Evolutionary conservation across 2,113 vertebrate species (phyloP).

Genomic region (Callospermophilus lateralis): DNA sequence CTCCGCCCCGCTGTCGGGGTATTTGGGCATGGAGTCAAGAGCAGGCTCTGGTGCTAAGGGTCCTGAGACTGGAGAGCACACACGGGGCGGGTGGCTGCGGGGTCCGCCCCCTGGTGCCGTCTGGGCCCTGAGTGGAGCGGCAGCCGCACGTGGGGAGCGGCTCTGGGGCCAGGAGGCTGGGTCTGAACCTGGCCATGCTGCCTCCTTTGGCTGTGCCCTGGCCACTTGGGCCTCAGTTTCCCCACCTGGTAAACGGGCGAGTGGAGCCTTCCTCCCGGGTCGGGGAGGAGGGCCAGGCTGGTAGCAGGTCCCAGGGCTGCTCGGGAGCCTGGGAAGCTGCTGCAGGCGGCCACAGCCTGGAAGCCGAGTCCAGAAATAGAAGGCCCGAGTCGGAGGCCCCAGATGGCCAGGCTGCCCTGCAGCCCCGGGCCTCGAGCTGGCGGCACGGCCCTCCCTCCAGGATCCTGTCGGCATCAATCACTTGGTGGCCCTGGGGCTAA

Average conservation of each 20-base stretch:
- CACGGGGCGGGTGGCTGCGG: neutral
- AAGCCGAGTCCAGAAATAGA: constrained; percentile 73
- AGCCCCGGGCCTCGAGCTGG: constrained; percentile 58
- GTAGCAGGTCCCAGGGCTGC: too few species aligned
- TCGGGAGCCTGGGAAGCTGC: too few species aligned
- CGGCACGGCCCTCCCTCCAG: neutral
- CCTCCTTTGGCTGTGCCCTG: too few species aligned
- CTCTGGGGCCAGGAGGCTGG: neutral
- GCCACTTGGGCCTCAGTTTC: neutral
- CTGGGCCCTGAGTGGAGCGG: neutral
- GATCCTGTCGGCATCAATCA: constrained; percentile 68
- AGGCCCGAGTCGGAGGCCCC: constrained; percentile 60
- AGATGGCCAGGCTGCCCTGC: constrained; percentile 60
- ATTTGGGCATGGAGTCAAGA: neutral
- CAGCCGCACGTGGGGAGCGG: fast-evolving
- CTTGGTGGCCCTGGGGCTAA: constrained; percentile 78
- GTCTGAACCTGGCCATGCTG: too few species aligned
- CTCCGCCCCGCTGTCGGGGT: neutral
- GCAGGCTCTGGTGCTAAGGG: neutral
- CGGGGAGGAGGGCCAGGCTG: neutral
- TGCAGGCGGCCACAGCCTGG: neutral
- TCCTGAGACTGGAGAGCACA: neutral
- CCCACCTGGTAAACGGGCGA: neutral
- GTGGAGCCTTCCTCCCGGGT: neutral
- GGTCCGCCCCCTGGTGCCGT: fast-evolving